These are phyloP conservation scores for Scleropages formosus DNA, from an alignment of 2,797 vertebrate species.

Conservation along the genomic window DNA sequence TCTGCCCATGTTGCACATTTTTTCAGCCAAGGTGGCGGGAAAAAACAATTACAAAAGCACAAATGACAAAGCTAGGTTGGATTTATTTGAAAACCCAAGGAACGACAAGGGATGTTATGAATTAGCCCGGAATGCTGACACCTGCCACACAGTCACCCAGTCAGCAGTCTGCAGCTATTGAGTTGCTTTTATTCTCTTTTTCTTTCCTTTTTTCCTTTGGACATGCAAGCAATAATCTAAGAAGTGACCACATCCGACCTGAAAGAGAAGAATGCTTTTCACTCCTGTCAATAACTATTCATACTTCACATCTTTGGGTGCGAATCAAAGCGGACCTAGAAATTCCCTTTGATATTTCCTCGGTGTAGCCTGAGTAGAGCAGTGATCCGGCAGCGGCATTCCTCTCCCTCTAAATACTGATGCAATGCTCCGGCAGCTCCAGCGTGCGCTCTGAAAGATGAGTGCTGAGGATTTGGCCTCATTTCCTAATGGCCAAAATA, in stretches of 20 bases:
- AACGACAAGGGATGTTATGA: constrained; percentile 25
- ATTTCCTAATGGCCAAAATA: too few species aligned
- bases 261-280: neutral
- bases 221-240: constrained; percentile 1
- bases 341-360: neutral
- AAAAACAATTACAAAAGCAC: constrained; percentile 19
- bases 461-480: neutral
- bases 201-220: neutral
- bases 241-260: neutral
- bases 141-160: constrained; percentile 25
- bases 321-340: too few species aligned
- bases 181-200: constrained; percentile 23
- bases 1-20: neutral
- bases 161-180: constrained; percentile 24
- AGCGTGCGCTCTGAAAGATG: neutral
- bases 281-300: neutral
- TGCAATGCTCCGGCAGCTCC: neutral
- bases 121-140: neutral
- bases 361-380: too few species aligned
- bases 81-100: constrained; percentile 32
- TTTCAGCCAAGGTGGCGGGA: neutral
- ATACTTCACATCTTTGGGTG: neutral
- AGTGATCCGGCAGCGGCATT: neutral
- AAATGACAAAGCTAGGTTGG: constrained; percentile 45
- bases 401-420: neutral